Evolutionary conservation across 1,140 invertebrate species (phyloP), one percentile per base, ranked within the genome.

Genomic region (Grapholita molesta): DNA sequence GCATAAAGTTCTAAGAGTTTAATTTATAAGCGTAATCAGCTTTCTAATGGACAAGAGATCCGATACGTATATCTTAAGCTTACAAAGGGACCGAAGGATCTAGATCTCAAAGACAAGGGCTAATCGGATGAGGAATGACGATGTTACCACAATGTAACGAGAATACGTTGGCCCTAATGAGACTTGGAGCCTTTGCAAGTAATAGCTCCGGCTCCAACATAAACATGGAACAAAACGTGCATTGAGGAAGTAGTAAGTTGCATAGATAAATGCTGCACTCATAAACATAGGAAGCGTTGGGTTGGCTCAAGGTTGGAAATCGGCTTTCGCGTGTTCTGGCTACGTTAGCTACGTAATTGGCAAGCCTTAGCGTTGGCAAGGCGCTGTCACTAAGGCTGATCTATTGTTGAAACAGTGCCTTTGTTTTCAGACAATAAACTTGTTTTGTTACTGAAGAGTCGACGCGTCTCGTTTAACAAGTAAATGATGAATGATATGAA

Each of bases 191-290:
- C 48, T 70, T 75, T 82, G n/a, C n/a, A 86, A 89, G 70, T 85
- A 86, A 89, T 87, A 78, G 75, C 71, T 77, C 70, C 32, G 66
- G 65, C 75, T 69, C 64, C 68, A 72, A 80, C 78, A 86, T 85
- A 88, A 90, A 90, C 85, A 87, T 87, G 85, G 88, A 86, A 86
- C 79, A 83, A 86, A 90, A 88, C 85, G 80, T 80, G 82, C 79
- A 77, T 82, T 68, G 79, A 89, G 85, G 86, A 89, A 88, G 88
- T 77, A 80, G 79, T 85, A 83, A 69, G 72, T 88, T 85, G 87
- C 79, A 83, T 83, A 87, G 87, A 88, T 88, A 88, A 86, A 89
- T n/a, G n/a, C 79, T 75, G 70, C 74, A 71, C 76, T 76, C 82
- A 83, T 88, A 88, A 88, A 90, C 77, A 82, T 78, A 76, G 77